These are phyloP conservation scores for Psilopsiagon aymara DNA, from an alignment of 2,113 vertebrate genomes.

Conservation along the genomic window DNA sequence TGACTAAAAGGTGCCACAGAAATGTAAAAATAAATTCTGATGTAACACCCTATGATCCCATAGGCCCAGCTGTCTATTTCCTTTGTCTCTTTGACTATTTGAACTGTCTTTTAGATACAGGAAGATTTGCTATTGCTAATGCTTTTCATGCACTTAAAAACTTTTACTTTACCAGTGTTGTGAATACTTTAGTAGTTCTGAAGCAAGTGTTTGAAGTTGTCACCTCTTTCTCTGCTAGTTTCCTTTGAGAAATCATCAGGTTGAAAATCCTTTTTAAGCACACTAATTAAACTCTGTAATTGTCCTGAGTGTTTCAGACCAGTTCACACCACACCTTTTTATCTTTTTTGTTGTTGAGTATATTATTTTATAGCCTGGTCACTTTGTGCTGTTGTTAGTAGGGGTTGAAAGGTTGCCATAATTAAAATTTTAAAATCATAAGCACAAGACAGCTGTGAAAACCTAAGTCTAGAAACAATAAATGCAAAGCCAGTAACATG, in stretches of 20 bases:
- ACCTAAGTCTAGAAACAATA: slow-evolving; percentile 7
- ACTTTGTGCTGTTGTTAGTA: background rate
- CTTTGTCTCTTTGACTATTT: slow-evolving; percentile 3
- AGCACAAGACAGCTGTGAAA: background rate
- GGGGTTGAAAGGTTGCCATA: background rate
- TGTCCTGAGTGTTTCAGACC: background rate
- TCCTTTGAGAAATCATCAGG: background rate
- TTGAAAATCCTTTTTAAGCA: background rate
- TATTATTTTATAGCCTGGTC: background rate
- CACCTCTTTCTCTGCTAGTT: background rate
- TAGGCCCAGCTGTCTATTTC: slow-evolving; percentile 30
- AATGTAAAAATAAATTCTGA: slow-evolving; percentile 53
- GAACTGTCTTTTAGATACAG: slow-evolving; percentile 3
- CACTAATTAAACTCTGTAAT: background rate
- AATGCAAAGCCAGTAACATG: background rate
- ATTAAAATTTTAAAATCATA: background rate
- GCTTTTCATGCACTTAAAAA: background rate
- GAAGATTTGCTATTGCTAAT: background rate
- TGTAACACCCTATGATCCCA: background rate
- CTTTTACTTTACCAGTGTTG: background rate
- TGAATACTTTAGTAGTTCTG: background rate
- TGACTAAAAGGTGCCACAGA: background rate
- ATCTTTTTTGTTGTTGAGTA: background rate
- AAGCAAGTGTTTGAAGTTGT: background rate
- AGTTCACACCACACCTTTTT: background rate